Base-by-base conservation (phyloP, 2,113 vertebrate genomes). In the Cyprinus carpio region DNA sequence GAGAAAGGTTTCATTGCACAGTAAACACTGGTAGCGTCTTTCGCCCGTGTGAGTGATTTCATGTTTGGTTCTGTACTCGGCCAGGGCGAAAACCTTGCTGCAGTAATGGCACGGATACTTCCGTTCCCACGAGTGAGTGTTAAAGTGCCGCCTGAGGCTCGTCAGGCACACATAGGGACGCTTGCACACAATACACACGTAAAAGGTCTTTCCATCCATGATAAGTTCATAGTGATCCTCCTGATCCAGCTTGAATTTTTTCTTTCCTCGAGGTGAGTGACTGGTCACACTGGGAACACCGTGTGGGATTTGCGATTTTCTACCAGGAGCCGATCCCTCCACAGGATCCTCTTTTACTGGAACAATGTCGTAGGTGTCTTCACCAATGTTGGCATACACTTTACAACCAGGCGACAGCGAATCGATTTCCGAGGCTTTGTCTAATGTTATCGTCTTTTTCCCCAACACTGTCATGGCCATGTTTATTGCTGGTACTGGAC, bases 41-140 rank as follows among this genome's bases (percentile, higher is more conserved):
- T 99, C 98, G 0, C 98, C 98, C 0, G 98, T 99, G 94, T 99
- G 98, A 86, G 96, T 95, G 58, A 99, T 96, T 89, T 99, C 98
- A 0, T 99, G 98, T 92, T 99, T 99, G 49, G 98, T 99, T 84
- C 98, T 95, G 91, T 99, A 99, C 29, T 99, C 98, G 0, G 98
- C 98, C n/a, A 99, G 94, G 46, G 98, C 95, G 82, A 99, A 99
- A 2, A 99, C 95, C 75, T 98, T 98, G 94, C 96, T 94, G 18
- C 98, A 99, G 86, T 97, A 97, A 56, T 92, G 97, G 60, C 98
- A 99, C 0, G 96, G 97, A 76, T 99, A 99, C 91, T 99, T 98
- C 92, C 97, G 98, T 89, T 99, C 96, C 98, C 98, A 99, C 46
- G 98, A 99, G 85, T 99, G 98, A 0, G 97, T 95, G 12, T 99